phyloP scores from a whole-genome alignment of 2,113 vertebrate genomes.

The Taxidea taxus region DNA sequence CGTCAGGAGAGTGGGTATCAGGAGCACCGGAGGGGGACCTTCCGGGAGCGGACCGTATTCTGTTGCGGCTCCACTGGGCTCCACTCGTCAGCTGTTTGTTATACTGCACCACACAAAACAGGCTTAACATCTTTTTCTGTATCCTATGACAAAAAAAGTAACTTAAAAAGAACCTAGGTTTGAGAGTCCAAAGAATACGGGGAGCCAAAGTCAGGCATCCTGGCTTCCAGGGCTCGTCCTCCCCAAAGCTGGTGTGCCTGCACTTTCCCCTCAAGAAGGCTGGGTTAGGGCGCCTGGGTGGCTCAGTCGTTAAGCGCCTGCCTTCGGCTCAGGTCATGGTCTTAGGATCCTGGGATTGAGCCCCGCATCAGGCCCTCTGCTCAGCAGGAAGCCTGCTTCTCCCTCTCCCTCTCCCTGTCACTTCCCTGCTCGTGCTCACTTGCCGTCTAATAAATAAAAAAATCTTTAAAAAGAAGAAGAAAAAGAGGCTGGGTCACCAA shows the following conservation, averaged over 20 bases:
- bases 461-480: no score
- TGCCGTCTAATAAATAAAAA: no score
- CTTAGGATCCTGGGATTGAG: no score
- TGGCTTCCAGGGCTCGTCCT: neutral
- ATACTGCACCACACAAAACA: neutral
- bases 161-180: neutral
- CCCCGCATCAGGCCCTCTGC: no score
- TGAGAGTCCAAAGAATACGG: neutral
- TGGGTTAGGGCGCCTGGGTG: no score
- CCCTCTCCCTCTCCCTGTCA: no score
- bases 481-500: neutral
- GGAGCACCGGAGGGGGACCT: neutral
- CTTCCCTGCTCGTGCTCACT: no score
- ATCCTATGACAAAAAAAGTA: neutral
- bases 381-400: no score
- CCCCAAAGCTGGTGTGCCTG: neutral
- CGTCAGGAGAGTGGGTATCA: neutral
- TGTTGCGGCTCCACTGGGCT: fast-evolving
- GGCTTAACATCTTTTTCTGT: neutral
- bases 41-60: neutral
- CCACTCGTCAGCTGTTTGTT: neutral
- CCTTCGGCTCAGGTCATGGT: no score
- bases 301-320: no score
- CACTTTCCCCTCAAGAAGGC: neutral
- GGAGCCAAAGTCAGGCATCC: neutral